These are phyloP conservation scores for Drosophila ercepeae DNA, from an alignment of 1,140 invertebrate genomes.

Conservation along the genomic window DNA sequence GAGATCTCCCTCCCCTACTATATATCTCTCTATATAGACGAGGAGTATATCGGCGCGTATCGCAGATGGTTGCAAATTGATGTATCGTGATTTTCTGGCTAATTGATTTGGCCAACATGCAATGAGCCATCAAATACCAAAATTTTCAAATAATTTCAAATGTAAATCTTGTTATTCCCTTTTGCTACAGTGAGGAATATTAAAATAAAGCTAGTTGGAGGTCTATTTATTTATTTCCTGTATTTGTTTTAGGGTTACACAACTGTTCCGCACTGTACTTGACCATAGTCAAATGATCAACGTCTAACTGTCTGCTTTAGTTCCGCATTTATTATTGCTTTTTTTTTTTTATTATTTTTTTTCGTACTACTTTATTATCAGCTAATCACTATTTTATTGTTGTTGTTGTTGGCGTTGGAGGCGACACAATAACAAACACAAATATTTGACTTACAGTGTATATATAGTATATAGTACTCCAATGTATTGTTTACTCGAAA, in stretches of 20 bases:
- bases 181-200: conserved; percentile 10
- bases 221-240: background rate
- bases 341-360: too few species aligned
- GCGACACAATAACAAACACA: conserved; percentile 16
- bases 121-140: conserved; percentile 40
- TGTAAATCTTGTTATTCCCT: conserved; percentile 38
- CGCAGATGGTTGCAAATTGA: conserved; percentile 70
- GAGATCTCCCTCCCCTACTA: conserved; percentile 11
- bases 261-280: conserved; percentile 26
- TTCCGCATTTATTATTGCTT: conserved; percentile 46
- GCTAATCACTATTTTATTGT: conserved; percentile 40
- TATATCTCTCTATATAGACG: conserved; percentile 4
- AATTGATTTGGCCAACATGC: conserved; percentile 70
- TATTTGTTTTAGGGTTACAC: background rate
- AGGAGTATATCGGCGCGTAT: conserved; percentile 33
- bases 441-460: conserved; percentile 15
- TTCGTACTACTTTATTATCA: conserved; percentile 46
- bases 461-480: too few species aligned
- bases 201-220: background rate
- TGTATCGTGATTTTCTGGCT: conserved; percentile 73
- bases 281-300: conserved; percentile 49
- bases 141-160: conserved; percentile 41
- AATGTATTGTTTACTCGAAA: conserved; percentile 40
- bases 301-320: conserved; percentile 48
- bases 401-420: conserved; percentile 29